Conservation (phyloP, 2,113 vertebrate species). For the Climacteris rufus region DNA sequence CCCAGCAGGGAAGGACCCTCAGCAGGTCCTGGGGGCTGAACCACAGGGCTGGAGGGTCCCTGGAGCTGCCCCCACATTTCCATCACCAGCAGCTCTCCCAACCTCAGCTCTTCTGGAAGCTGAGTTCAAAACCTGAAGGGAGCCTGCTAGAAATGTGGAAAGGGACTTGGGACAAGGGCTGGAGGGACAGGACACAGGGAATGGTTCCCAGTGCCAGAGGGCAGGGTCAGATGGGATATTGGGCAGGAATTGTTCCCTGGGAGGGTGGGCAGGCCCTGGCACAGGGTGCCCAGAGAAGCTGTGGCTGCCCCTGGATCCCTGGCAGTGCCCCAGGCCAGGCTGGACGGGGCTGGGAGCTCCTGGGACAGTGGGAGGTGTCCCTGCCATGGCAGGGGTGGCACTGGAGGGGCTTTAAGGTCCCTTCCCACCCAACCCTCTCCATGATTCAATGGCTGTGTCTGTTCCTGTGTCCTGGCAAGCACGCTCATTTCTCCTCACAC, state of each 20-base stretch:
- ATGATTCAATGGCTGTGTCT: accelerated
- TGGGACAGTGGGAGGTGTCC: neutral
- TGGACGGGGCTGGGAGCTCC: neutral
- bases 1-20: neutral
- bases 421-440: neutral
- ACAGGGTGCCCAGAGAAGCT: neutral
- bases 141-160: neutral
- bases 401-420: accelerated
- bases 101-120: neutral
- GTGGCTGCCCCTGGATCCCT: neutral
- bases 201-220: neutral
- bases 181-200: neutral
- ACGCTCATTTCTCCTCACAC: neutral
- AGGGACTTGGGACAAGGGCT: neutral
- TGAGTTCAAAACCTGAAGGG: neutral
- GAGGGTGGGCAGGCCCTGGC: neutral
- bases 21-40: neutral
- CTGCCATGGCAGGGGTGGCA: neutral
- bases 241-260: neutral
- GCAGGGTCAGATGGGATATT: neutral
- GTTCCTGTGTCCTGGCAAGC: accelerated
- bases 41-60: neutral
- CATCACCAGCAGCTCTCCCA: neutral
- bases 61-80: neutral
- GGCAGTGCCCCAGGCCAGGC: neutral